phyloP scores from a whole-genome alignment of 92 coral and sea anemone genomes.

The Zoanthus sansibaricus region DNA sequence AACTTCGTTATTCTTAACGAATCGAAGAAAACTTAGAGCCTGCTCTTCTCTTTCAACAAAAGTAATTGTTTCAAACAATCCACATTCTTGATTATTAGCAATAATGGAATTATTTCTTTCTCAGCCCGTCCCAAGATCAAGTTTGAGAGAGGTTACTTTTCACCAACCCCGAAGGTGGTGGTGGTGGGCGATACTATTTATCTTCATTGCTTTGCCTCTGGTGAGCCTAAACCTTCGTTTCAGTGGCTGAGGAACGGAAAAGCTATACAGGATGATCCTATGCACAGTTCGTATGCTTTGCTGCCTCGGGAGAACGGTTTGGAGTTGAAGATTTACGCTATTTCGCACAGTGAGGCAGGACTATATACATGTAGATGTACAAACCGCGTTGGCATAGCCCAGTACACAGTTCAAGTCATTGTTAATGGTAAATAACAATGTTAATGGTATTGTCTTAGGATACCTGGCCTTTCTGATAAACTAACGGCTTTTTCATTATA shows the following conservation, averaged over 20 bases:
- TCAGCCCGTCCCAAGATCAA: constrained; percentile 23
- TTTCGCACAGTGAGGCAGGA: constrained; percentile 10
- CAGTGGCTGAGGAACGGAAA: constrained; percentile 27
- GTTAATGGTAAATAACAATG: neutral
- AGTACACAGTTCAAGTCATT: constrained; percentile 11
- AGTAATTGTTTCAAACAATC: too few relatives aligned
- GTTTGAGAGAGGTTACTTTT: constrained; percentile 22
- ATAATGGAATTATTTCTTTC: neutral
- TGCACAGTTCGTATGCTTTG: neutral
- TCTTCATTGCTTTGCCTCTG: constrained; percentile 29
- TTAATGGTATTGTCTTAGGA: neutral
- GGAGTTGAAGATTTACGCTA: constrained; percentile 11
- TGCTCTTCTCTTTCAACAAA: too few relatives aligned
- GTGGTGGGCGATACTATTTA: neutral
- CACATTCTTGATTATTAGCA: too few relatives aligned
- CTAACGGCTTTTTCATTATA: too few relatives aligned
- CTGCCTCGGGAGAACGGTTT: constrained; percentile 22
- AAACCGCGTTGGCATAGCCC: constrained; percentile 28
- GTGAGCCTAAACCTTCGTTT: constrained; percentile 30
- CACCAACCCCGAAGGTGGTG: constrained; percentile 15
- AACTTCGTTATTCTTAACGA: too few relatives aligned
- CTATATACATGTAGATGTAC: constrained; percentile 24
- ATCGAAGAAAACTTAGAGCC: too few relatives aligned
- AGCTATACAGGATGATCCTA: constrained; percentile 13
- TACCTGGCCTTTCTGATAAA: too few relatives aligned